These are phyloP conservation scores for Hyalella azteca DNA, from an alignment of 2,888 invertebrate genomes.

Conservation along the genomic window DNA sequence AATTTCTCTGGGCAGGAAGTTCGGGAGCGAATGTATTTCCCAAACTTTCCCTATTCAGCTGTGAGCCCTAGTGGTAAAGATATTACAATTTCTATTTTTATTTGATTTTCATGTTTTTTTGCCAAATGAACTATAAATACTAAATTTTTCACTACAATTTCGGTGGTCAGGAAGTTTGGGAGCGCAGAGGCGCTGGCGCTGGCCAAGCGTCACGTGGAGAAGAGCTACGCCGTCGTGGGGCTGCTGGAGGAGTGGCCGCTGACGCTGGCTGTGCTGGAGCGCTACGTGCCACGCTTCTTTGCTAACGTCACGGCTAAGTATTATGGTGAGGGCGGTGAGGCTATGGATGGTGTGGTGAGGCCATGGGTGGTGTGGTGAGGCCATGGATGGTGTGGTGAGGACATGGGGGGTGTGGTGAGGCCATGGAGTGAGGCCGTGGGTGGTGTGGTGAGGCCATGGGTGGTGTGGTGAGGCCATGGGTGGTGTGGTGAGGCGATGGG, in stretches of 20 bases:
- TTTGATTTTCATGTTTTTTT: too few relatives aligned
- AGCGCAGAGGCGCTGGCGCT: conserved; percentile 79
- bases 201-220: conserved; percentile 83
- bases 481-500: not conserved
- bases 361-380: not conserved
- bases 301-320: conserved; percentile 77
- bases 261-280: conserved; percentile 80
- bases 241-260: conserved; percentile 85
- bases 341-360: not conserved
- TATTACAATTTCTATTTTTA: too few relatives aligned
- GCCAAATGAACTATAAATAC: too few relatives aligned
- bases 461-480: not conserved
- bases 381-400: too few relatives aligned
- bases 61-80: too few relatives aligned
- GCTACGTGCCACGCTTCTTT: conserved; percentile 84
- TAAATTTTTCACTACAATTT: too few relatives aligned
- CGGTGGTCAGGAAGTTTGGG: conserved; percentile 75
- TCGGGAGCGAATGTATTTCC: too few relatives aligned
- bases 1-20: too few relatives aligned
- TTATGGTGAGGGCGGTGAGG: conserved; percentile 71
- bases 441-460: conserved; percentile 61
- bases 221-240: conserved; percentile 86
- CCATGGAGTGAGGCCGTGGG: conserved; percentile 80
- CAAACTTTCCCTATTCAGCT: too few relatives aligned
- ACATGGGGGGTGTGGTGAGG: too few relatives aligned